Conservation (phyloP, 1,140 invertebrate species). For the Habropoda laboriosa region DNA sequence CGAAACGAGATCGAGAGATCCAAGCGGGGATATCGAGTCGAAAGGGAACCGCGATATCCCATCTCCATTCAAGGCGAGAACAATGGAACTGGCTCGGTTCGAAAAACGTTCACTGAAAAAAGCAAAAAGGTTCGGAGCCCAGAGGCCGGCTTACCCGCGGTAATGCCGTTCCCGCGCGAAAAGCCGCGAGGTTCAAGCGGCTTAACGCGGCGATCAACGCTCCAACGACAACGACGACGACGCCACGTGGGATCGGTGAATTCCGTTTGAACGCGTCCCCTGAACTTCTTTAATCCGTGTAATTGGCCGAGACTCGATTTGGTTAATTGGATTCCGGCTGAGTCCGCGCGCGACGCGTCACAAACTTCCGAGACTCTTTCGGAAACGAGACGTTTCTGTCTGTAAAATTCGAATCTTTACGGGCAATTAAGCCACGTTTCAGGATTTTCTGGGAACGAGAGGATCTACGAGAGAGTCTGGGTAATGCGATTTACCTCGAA, state of each 20-base stretch:
- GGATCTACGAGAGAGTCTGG: too few species aligned
- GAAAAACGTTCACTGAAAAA: constrained; percentile 14
- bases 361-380: background rate
- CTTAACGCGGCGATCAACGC: constrained; percentile 2
- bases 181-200: constrained; percentile 27
- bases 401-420: too few species aligned
- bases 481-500: too few species aligned
- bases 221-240: too few species aligned
- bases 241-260: background rate
- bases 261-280: background rate
- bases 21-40: background rate
- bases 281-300: background rate
- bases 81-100: constrained; percentile 48
- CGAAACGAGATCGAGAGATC: background rate
- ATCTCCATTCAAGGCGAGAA: constrained; percentile 35
- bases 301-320: constrained; percentile 5
- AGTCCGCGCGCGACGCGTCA: background rate
- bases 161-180: constrained; percentile 4
- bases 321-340: constrained; percentile 1
- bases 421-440: too few species aligned
- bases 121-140: background rate
- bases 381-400: background rate
- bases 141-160: constrained; percentile 2
- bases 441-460: too few species aligned
- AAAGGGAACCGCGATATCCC: constrained; percentile 20